Conservation (phyloP, 2,113 vertebrate genomes). For the Perca schrenkii region DNA sequence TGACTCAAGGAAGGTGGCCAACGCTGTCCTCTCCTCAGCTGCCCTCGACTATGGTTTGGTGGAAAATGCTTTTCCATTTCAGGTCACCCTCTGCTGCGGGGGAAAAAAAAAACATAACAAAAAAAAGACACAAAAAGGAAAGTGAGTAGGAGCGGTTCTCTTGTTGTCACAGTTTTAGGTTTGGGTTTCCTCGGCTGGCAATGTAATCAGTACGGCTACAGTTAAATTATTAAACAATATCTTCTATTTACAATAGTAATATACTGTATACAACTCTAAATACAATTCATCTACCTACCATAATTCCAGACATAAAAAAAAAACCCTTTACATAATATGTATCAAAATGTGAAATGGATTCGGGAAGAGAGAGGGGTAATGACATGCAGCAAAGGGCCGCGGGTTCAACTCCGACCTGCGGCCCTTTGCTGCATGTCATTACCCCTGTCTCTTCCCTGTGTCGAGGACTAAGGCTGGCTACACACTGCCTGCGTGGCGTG, state of each 20-base stretch:
- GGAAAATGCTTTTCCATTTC: conserved; percentile 84
- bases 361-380: too few relatives aligned
- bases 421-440: too few relatives aligned
- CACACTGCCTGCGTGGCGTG: too few relatives aligned
- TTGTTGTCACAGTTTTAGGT: not conserved
- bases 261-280: too few relatives aligned
- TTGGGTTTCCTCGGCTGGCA: not conserved
- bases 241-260: not conserved
- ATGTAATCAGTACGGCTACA: not conserved
- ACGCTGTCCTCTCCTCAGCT: conserved; percentile 84
- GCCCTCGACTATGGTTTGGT: conserved; percentile 86
- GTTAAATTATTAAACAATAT: not conserved
- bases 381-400: too few relatives aligned
- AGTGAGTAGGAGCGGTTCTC: not conserved
- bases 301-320: too few relatives aligned
- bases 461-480: too few relatives aligned
- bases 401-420: too few relatives aligned
- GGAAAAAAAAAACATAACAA: not conserved
- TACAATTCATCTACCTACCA: too few relatives aligned
- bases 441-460: too few relatives aligned
- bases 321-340: too few relatives aligned
- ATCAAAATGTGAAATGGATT: too few relatives aligned
- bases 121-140: conserved; percentile 3
- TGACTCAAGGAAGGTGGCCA: conserved; percentile 70
- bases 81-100: conserved; percentile 84